Evolutionary conservation across 2,113 vertebrate species (phyloP), one percentile per base, ranked within the genome.

Genomic region (Spheniscus mendiculus): DNA sequence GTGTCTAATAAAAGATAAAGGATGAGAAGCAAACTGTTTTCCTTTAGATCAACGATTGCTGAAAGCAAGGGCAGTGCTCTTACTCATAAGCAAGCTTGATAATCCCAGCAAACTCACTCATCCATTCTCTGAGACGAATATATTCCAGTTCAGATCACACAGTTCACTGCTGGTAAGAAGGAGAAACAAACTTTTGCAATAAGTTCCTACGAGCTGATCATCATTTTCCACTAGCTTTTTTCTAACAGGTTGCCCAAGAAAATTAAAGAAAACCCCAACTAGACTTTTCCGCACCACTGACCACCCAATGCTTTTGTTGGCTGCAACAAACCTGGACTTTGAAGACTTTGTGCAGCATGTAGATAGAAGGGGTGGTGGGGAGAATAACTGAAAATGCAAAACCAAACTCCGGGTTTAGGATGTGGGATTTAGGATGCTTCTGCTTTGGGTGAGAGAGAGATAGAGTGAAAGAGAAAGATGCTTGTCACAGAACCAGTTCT

Each of bases 21-120:
- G 15, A 23, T 67, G 67, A 72, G 77, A 85, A 85, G 21, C 32
- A 55, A 82, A 47, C 10, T 89, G 42, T 58, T 90, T 83, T 53
- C 76, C 42, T 73, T 66, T 74, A 67, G 88, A 42, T 20, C 62
- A 80, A 84, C 2, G 0, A 38, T 3, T 89, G 83, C 79, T 94
- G 89, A 78, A 77, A 93, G 67, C 76, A 87, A 90, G 67, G 92
- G 79, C 95, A 93, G 55, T 89, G 92, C 85, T 85, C 53, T 97
- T 90, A 96, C 85, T 95, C 93, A 96, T 25, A 56, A 72, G 34
- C 69, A 89, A 85, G 58, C 21, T 59, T 63, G 40, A 50, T 86
- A 93, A 93, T 80, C 61, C 85, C 85, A 65, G 59, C n/a, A 83
- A 90, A 62, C 66, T 86, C 93, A 73, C 52, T 86, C 90, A 89